These are phyloP conservation scores for Caprella mutica DNA, from an alignment of 2,888 invertebrate species.

Conservation along the genomic window DNA sequence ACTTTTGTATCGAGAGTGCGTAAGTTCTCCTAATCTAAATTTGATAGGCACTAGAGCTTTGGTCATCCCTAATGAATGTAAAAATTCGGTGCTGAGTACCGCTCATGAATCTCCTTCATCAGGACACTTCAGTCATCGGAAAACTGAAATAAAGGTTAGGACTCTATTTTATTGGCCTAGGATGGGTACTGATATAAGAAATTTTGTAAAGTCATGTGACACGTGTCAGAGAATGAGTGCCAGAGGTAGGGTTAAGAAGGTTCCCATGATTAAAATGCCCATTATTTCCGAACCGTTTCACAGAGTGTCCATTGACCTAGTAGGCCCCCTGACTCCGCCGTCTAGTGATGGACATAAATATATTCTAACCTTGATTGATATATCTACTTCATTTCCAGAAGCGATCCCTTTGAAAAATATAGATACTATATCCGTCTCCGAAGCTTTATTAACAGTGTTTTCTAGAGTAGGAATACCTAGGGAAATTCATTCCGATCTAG, in stretches of 20 bases:
- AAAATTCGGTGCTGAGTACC: not conserved
- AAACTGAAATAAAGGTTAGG: not conserved
- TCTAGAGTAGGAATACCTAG: slow-evolving; percentile 6
- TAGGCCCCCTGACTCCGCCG: slow-evolving; percentile 3
- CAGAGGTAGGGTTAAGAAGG: not conserved
- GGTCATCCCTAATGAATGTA: not conserved
- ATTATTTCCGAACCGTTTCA: slow-evolving; percentile 2
- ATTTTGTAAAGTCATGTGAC: slow-evolving; percentile 4
- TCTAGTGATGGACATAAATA: slow-evolving; percentile 10
- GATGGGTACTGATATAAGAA: slow-evolving; percentile 1
- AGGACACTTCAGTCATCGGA: slow-evolving; percentile 6
- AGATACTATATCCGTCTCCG: slow-evolving; percentile 1
- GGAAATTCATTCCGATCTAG: slow-evolving; percentile 5
- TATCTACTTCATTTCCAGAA: slow-evolving; percentile 14
- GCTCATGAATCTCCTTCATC: not conserved
- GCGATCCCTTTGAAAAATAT: slow-evolving; percentile 1
- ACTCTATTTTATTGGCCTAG: slow-evolving; percentile 15
- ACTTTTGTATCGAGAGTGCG: not conserved
- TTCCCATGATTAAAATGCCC: not conserved
- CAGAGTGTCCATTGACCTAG: slow-evolving; percentile 7
- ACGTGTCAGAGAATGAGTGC: not conserved
- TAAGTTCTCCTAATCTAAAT: not conserved
- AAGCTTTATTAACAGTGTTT: slow-evolving; percentile 7
- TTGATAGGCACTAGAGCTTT: not conserved
- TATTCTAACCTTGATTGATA: slow-evolving; percentile 9